Conservation (phyloP, 1,140 invertebrate genomes). For the Euwallacea fornicatus region DNA sequence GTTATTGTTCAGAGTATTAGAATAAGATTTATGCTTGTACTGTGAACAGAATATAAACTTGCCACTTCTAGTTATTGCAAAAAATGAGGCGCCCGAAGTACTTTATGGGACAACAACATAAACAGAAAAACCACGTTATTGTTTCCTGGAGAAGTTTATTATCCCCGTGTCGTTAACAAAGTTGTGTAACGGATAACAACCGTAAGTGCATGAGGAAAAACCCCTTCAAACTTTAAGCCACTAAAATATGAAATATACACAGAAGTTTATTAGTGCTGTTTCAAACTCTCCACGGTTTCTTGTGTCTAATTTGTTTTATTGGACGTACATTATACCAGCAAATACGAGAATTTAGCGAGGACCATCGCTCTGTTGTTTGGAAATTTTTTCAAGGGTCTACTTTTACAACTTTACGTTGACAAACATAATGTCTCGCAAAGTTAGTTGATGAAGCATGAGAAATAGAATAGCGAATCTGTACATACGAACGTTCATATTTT, state of each 20-base stretch:
- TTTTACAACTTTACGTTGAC: too few species aligned
- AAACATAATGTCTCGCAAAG: too few species aligned
- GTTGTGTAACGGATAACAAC: slow-evolving; percentile 9
- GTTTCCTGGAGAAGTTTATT: slow-evolving; percentile 13
- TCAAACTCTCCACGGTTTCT: slow-evolving; percentile 1
- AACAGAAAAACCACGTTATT: slow-evolving; percentile 7
- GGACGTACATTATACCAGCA: not conserved
- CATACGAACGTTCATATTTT: too few species aligned
- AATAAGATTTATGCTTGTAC: not conserved
- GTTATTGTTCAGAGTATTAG: slow-evolving; percentile 1
- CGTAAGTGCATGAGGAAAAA: slow-evolving; percentile 17
- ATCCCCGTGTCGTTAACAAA: slow-evolving; percentile 9
- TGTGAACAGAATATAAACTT: not conserved
- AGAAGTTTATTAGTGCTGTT: slow-evolving; percentile 5
- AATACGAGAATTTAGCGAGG: too few species aligned
- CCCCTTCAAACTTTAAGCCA: slow-evolving; percentile 10
- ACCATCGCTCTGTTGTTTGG: too few species aligned
- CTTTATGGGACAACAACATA: not conserved
- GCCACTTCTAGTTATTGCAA: not conserved
- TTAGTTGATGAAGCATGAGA: too few species aligned
- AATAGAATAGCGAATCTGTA: too few species aligned
- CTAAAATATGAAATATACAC: slow-evolving; percentile 15
- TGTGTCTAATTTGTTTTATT: slow-evolving; percentile 2
- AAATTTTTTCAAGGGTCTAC: too few species aligned
- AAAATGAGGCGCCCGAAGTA: too few species aligned